Percentiles rank a stretch among this genome's conserved stretches.
phyloP scores from a whole-genome alignment of 1,140 invertebrate species.

The Bursaphelenchus mucronatus region DNA sequence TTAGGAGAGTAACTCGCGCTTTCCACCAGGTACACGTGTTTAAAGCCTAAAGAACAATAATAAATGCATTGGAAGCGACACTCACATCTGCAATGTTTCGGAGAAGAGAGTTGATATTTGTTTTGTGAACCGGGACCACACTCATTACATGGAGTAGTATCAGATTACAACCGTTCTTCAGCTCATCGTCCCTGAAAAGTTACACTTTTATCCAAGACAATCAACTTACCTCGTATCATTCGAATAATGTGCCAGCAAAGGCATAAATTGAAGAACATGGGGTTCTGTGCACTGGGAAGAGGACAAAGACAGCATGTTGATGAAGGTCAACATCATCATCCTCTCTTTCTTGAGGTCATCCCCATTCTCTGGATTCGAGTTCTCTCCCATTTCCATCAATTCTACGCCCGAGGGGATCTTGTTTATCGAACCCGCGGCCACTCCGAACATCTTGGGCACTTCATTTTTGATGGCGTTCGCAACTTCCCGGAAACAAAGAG shows the following conservation, averaged over 20 bases:
- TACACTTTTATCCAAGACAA: slow-evolving; percentile 61
- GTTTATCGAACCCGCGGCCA: neutral
- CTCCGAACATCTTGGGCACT: slow-evolving; percentile 16
- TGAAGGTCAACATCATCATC: slow-evolving; percentile 2
- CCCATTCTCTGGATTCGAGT: neutral
- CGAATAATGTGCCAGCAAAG: slow-evolving; percentile 41
- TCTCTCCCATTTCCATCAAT: slow-evolving; percentile 12
- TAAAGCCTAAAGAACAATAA: slow-evolving; percentile 54
- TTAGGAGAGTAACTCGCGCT: slow-evolving; percentile 69
- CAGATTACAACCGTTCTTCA: slow-evolving; percentile 69
- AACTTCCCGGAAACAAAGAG: slow-evolving; percentile 12
- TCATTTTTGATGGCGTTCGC: slow-evolving; percentile 12
- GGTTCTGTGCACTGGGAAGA: slow-evolving; percentile 32
- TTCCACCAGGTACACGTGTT: slow-evolving; percentile 70
- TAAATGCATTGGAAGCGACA: neutral
- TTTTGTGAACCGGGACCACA: slow-evolving; percentile 15
- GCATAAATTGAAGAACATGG: slow-evolving; percentile 49
- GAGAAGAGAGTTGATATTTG: slow-evolving; percentile 14
- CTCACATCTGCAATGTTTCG: slow-evolving; percentile 6
- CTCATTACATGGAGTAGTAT: slow-evolving; percentile 65
- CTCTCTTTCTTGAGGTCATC: slow-evolving; percentile 12
- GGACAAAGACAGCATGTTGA: slow-evolving; percentile 24
- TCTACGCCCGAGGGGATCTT: neutral
- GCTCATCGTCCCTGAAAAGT: slow-evolving; percentile 72
- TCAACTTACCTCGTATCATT: slow-evolving; percentile 48